Evolutionary conservation across 2,888 invertebrate species (phyloP).

Genomic region (Melieria picta): DNA sequence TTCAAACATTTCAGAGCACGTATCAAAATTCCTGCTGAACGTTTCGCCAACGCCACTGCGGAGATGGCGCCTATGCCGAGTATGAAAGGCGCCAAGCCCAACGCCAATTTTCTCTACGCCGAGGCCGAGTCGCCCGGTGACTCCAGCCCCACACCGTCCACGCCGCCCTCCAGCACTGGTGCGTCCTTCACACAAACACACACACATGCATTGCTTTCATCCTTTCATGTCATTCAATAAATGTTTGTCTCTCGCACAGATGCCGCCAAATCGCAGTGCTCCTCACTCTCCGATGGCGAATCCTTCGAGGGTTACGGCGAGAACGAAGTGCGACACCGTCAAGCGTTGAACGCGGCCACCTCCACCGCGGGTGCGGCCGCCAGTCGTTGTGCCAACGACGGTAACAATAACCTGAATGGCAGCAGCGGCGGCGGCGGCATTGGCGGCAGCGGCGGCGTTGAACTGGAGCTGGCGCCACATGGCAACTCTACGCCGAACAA

Average conservation of each 20-base stretch:
- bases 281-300: conserved; percentile 78
- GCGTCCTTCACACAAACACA: conserved; percentile 15
- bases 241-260: conserved; percentile 44
- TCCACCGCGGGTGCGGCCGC: conserved; percentile 15
- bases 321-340: conserved; percentile 61
- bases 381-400: conserved; percentile 45
- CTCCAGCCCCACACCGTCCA: conserved; percentile 64
- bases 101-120: conserved; percentile 44
- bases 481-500: conserved; percentile 48
- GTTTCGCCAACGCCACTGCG: not conserved
- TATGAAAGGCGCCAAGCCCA: conserved; percentile 40
- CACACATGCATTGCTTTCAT: not conserved
- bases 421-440: conserved; percentile 48
- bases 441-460: conserved; percentile 58
- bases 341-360: conserved; percentile 40
- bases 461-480: conserved; percentile 65
- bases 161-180: conserved; percentile 66
- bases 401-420: conserved; percentile 57
- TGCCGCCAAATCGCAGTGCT: conserved; percentile 66
- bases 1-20: too few species aligned
- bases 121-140: conserved; percentile 56
- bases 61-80: conserved; percentile 48
- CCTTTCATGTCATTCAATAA: not conserved
- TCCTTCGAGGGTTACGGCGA: conserved; percentile 85
- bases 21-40: too few species aligned